These are phyloP conservation scores for Echinops telfairi DNA, from an alignment of 2,113 vertebrate species.

Conservation along the genomic window DNA sequence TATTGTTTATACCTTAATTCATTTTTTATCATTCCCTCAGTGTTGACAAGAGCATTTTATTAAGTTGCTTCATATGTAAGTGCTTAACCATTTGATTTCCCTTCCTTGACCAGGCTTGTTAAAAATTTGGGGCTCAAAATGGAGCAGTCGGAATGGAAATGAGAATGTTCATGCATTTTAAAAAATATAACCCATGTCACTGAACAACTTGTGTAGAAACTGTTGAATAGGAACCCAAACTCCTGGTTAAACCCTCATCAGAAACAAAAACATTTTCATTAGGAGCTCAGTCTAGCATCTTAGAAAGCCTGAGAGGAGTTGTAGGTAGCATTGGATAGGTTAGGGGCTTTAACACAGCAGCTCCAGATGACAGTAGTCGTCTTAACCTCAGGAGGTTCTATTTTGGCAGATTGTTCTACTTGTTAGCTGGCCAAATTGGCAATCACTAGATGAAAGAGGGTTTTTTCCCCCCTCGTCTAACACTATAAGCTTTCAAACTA, in stretches of 20 bases:
- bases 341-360: not conserved
- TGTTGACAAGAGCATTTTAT: constrained; percentile 59
- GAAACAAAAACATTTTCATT: not conserved
- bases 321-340: constrained; percentile 42
- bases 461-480: not conserved
- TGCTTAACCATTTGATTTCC: constrained; percentile 69
- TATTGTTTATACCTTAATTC: constrained; percentile 76
- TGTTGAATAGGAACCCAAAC: not conserved
- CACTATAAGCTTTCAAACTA: not conserved
- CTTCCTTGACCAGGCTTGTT: constrained; percentile 45
- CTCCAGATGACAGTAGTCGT: not conserved
- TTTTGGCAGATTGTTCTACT: constrained; percentile 62
- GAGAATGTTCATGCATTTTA: not conserved
- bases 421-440: constrained; percentile 19
- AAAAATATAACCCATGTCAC: not conserved
- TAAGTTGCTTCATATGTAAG: constrained; percentile 66
- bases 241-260: not conserved
- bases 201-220: not conserved
- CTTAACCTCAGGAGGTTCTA: constrained; percentile 43
- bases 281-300: not conserved
- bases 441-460: constrained; percentile 47
- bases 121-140: constrained; percentile 39
- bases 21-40: constrained; percentile 66
- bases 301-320: constrained; percentile 39
- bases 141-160: not conserved